Percentiles rank a stretch among this genome's conserved stretches.
Conservation (phyloP, 2,113 vertebrate genomes). For the Phalacrocorax brasilianus region DNA sequence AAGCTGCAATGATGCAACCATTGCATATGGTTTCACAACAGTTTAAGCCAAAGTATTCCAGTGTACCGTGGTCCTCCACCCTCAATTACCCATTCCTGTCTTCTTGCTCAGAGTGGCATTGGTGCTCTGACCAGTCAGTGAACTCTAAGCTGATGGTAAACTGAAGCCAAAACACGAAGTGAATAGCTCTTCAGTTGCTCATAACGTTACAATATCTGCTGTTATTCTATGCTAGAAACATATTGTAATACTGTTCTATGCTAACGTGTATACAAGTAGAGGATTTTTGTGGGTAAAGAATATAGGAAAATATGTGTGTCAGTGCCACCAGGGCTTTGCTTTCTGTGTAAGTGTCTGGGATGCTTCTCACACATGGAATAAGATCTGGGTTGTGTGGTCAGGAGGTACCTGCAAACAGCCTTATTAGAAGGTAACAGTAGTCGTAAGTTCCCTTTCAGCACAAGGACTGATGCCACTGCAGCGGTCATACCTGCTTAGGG, state of each 20-base stretch:
- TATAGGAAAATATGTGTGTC: background rate
- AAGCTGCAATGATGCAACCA: background rate
- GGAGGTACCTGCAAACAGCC: background rate
- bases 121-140: background rate
- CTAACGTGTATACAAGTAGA: rapidly evolving
- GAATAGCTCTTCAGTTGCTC: background rate
- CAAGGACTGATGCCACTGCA: background rate
- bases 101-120: background rate
- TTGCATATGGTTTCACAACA: background rate
- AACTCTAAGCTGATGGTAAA: background rate
- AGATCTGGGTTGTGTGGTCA: background rate
- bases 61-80: background rate
- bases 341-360: background rate
- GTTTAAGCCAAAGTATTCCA: background rate
- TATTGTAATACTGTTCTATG: background rate
- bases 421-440: background rate
- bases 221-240: background rate
- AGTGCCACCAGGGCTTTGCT: background rate
- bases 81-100: background rate
- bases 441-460: background rate
- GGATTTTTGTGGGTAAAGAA: background rate
- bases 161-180: background rate
- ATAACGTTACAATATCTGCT: background rate
- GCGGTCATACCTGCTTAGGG: background rate
- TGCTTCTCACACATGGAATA: background rate